A percentile compares a stretch with the other conserved stretches of the same genome.
These are phyloP conservation scores for Rhinichthys klamathensis DNA, from an alignment of 2,113 vertebrate genomes.

Conservation along the genomic window DNA sequence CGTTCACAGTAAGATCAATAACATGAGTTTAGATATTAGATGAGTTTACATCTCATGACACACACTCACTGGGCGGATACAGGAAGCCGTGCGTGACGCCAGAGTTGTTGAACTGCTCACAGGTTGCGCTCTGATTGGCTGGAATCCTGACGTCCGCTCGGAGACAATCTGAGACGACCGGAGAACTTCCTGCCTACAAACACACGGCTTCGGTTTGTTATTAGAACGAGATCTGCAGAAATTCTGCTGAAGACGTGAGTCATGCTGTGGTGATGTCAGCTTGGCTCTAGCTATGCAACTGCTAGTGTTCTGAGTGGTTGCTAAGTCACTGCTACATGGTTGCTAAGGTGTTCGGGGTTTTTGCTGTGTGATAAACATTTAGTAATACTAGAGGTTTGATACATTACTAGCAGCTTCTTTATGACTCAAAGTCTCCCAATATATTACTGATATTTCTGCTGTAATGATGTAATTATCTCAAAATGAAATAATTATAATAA, in stretches of 20 bases:
- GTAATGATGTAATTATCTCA: too few species aligned
- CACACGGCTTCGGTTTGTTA: background rate
- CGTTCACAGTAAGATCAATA: background rate
- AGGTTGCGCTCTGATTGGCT: conserved; percentile 78
- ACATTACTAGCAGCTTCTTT: too few species aligned
- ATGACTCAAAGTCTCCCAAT: too few species aligned
- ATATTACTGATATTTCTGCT: too few species aligned
- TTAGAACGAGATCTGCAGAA: background rate
- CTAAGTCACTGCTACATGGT: background rate
- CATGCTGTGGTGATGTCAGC: background rate
- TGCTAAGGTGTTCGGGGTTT: too few species aligned
- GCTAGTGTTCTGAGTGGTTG: background rate
- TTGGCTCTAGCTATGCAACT: background rate
- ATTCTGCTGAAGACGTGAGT: background rate
- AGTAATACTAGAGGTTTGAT: too few species aligned
- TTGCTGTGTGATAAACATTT: too few species aligned
- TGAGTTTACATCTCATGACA: background rate
- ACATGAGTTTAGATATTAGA: too few species aligned
- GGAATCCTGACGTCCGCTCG: conserved; percentile 87
- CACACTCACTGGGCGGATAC: conserved; percentile 86
- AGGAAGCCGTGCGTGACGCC: conserved; percentile 82
- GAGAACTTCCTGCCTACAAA: conserved; percentile 52
- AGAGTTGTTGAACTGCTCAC: conserved; percentile 76
- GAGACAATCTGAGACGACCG: conserved; percentile 80
- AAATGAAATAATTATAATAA: too few species aligned